Percentiles rank a stretch among this genome's conserved stretches.
These are phyloP conservation scores for Drosophila oshimai DNA, from an alignment of 1,140 invertebrate species.

Conservation along the genomic window DNA sequence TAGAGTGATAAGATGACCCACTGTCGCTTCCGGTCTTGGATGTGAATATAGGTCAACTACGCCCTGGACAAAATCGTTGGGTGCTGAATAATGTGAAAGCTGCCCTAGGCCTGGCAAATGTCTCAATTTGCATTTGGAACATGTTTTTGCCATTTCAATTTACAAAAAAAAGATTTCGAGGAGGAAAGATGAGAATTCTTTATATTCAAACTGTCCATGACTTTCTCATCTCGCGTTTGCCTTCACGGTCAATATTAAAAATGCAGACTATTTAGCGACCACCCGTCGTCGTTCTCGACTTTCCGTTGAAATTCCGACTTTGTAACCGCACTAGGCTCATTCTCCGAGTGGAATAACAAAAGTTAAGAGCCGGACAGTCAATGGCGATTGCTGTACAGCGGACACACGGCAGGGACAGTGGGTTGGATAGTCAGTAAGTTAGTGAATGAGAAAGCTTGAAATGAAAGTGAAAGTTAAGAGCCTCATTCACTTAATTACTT, in stretches of 20 bases:
- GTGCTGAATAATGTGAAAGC: conserved; percentile 63
- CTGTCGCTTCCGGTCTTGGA: too few relatives aligned
- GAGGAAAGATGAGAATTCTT: conserved; percentile 25
- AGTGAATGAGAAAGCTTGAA: too few relatives aligned
- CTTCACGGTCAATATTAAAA: too few relatives aligned
- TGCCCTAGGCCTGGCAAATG: conserved; percentile 43
- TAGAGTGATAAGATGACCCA: too few relatives aligned
- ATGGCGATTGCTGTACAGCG: conserved; percentile 53
- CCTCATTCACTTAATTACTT: too few relatives aligned
- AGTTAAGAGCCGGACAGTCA: conserved; percentile 66
- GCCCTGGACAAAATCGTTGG: conserved; percentile 72
- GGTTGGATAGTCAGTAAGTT: too few relatives aligned
- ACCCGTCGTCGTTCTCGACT: too few relatives aligned
- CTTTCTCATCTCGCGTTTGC: conserved; percentile 17
- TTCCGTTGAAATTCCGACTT: conserved; percentile 40
- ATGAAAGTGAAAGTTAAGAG: too few relatives aligned
- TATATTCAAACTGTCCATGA: conserved; percentile 58
- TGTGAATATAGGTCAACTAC: conserved; percentile 64
- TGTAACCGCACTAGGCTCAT: conserved; percentile 67
- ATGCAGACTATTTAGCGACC: conserved; percentile 81
- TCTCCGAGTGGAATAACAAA: conserved; percentile 54
- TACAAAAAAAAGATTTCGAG: conserved; percentile 48
- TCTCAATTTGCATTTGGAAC: conserved; percentile 73
- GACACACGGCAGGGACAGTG: conserved; percentile 29
- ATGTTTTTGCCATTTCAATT: conserved; percentile 71